phyloP scores from a whole-genome alignment of 1,140 invertebrate genomes.

The Stegodyphus dumicola region DNA sequence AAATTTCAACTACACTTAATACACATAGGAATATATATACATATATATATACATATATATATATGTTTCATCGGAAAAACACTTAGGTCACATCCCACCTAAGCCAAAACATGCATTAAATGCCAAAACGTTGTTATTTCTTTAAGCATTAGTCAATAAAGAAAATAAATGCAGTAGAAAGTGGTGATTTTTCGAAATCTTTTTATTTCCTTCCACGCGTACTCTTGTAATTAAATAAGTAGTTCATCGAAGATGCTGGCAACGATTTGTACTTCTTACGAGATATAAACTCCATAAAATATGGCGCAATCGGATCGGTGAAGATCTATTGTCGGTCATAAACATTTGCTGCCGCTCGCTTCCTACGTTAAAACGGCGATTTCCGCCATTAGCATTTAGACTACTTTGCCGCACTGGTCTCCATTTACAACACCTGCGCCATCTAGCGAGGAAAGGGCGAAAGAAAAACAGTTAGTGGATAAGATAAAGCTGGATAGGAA shows the following conservation, averaged over 20 bases:
- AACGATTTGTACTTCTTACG: constrained; percentile 26
- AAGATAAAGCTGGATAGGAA: constrained; percentile 3
- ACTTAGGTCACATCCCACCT: too few species aligned
- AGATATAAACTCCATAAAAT: constrained; percentile 41
- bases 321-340: constrained; percentile 19
- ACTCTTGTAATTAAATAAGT: too few species aligned
- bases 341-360: constrained; percentile 8
- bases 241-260: background rate
- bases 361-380: constrained; percentile 49
- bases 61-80: too few species aligned
- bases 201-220: too few species aligned
- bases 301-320: background rate
- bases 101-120: too few species aligned
- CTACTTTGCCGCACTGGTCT: constrained; percentile 15
- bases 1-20: too few species aligned
- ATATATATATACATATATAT: too few species aligned
- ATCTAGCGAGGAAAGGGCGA: constrained; percentile 18
- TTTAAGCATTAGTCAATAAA: too few species aligned
- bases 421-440: constrained; percentile 44
- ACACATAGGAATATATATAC: too few species aligned
- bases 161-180: too few species aligned
- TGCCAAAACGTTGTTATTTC: too few species aligned
- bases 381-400: constrained; percentile 56
- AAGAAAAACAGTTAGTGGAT: constrained; percentile 39
- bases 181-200: too few species aligned